Evolutionary conservation across 2,888 invertebrate genomes (phyloP), one percentile per base, ranked within the genome.

Genomic region (Trisateles emortualis): DNA sequence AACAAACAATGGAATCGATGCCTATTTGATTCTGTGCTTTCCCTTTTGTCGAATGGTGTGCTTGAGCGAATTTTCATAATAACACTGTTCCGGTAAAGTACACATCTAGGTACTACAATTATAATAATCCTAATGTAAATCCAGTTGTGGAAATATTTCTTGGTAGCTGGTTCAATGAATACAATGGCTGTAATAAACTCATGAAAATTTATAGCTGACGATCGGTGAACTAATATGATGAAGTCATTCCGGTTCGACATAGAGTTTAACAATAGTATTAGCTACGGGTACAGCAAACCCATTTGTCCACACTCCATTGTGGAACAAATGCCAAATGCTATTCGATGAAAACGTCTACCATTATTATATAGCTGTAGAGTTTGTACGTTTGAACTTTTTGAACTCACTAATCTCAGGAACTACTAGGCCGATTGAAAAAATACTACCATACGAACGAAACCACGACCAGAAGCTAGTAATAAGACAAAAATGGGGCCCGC

Each of bases 21-120:
- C 78, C 77, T 79, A 80, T 83, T 86, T 80, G 79, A 85, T 85
- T 82, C 78, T 71, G 68, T 78, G 84, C 89, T 89, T 89, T 89
- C 89, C 84, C 84, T 87, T 87, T 83, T 83, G 74, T 74, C 67
- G 52, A 61, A 59, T 65, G 29, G 59, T 69, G 68, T 76, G 75
- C 78, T 81, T 75, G 70, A 74, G 74, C 74, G 73, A 76, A 79
- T 78, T 79, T 74, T 74, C 73, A 76, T 77, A 77, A 79, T 72
- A 74, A 64, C 58, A 14, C 47, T 53, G 72, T 74, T 77, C 70
- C 73, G 74, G 72, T 66, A 68, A 68, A 64, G 68, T 71, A 70
- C 73, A 67, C 71, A 70, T 63, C 54, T 52, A 60, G 62, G 64
- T 59, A 59, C 46, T 52, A 51, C 52, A 49, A 49, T 58, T 48